Percentiles rank a stretch among this genome's conserved stretches.
phyloP scores from a whole-genome alignment of 2,888 invertebrate species.

The Trichopoda pennipes region DNA sequence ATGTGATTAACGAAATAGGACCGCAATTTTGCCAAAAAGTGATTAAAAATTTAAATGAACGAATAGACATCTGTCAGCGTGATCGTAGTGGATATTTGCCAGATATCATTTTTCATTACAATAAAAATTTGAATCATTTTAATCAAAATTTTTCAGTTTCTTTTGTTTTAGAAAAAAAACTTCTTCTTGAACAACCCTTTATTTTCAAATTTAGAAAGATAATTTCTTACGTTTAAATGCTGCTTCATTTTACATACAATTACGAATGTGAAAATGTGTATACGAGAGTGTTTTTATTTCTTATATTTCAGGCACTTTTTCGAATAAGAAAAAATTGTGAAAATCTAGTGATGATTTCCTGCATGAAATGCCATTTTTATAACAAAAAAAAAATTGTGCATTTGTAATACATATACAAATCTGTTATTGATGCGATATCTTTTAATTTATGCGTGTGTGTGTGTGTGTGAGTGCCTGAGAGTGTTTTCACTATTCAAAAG shows the following conservation, averaged over 20 bases:
- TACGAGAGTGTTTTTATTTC: neutral
- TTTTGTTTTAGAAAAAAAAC: too few species aligned
- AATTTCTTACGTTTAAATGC: neutral
- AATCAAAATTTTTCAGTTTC: too few species aligned
- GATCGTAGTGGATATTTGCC: too few species aligned
- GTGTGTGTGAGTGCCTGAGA: neutral
- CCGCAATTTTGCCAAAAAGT: too few species aligned
- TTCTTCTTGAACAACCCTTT: too few species aligned
- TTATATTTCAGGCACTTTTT: slow-evolving; percentile 15
- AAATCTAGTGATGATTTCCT: slow-evolving; percentile 52
- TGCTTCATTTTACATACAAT: neutral
- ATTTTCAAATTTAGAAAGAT: neutral
- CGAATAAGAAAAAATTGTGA: slow-evolving; percentile 16
- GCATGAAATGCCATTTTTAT: slow-evolving; percentile 26
- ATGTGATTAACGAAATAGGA: too few species aligned
- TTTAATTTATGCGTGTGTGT: slow-evolving; percentile 1
- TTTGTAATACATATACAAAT: neutral
- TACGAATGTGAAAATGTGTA: neutral
- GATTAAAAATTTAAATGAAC: too few species aligned
- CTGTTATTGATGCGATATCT: neutral
- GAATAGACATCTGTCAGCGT: too few species aligned
- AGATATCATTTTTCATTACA: too few species aligned
- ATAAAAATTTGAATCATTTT: too few species aligned
- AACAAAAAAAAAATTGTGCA: neutral
- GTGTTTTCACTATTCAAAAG: neutral